Base-by-base conservation (phyloP, 2,888 invertebrate species). In the Cistogaster globosa region DNA sequence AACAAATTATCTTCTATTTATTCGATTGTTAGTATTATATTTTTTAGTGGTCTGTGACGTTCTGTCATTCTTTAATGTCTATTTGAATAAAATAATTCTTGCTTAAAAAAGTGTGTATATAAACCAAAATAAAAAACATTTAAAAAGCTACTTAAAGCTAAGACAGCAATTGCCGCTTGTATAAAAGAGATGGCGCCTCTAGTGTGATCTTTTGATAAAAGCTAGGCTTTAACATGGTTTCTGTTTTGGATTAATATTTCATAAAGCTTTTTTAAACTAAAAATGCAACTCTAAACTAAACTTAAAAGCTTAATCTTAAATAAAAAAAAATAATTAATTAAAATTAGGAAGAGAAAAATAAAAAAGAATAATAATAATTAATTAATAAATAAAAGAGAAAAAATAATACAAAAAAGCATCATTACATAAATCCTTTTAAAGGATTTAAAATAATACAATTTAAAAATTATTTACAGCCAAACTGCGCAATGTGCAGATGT, bases 1-100 rank as follows among this genome's bases (percentile, higher is more conserved):
- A 58, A 48, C 42, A 65, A 75, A 76, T 76, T 71, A 74, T 76
- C 58, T 65, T 20, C 55, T 71, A 55, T 58, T 16, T 11, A 7
- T 63, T 48, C 36, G 20, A 38, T 78, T 69, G 42, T 78, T 69
- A 2, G 12, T 16, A 0, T 58, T 18, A 12, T 67, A 32, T 26
- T 32, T 42, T 38, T 32, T 72, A 1, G 16, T 22, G 20, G 2
- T 32, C 32, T 8, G 8, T 7, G 6, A 0, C 32, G 32, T 55
- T 38, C 6, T 7, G 16, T 3, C 20, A 32, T 36, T 20, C 38
- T 12, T 26, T 12, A 20, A n/a, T 16, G 16, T 16, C 45, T 16
- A n/a, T 58, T 12, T 57, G 18, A 22, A 36, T n/a, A 38, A 55
- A 7, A 18, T 48, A 32, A 48, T 18, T 42, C 36, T 12, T 1